Percentiles rank a stretch among this genome's conserved stretches.
phyloP scores from a whole-genome alignment of 2,797 vertebrate species.

The Bradypus variegatus region DNA sequence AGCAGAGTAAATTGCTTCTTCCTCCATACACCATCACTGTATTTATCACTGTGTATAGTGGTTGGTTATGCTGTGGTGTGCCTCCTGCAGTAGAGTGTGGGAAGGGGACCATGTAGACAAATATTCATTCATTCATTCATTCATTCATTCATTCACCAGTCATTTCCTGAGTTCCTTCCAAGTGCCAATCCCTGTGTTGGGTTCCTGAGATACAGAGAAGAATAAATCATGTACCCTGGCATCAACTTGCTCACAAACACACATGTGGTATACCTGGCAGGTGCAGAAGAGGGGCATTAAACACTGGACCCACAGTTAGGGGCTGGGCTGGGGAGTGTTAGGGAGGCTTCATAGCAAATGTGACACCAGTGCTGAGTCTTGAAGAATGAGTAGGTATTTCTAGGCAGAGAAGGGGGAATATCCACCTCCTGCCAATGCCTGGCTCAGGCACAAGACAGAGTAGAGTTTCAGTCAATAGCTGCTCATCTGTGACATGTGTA shows the following conservation, averaged over 20 bases:
- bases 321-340: too few species aligned
- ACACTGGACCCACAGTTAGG: background rate
- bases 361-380: background rate
- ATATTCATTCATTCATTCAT: too few species aligned
- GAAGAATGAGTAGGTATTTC: background rate
- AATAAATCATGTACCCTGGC: too few species aligned
- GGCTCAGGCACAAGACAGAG: background rate
- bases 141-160: too few species aligned
- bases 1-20: too few species aligned
- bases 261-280: background rate
- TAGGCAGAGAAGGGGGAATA: background rate
- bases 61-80: background rate
- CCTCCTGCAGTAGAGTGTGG: background rate
- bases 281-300: fast-evolving
- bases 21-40: background rate
- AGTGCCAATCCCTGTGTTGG: background rate
- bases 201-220: background rate
- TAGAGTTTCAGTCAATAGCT: background rate
- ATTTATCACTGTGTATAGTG: fast-evolving
- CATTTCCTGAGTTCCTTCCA: fast-evolving
- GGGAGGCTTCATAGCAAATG: background rate
- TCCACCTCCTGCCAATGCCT: fast-evolving
- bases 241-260: background rate
- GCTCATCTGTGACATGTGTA: background rate
- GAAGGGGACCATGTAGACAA: too few species aligned